These are phyloP conservation scores for Nylanderia fulva DNA, from an alignment of 1,140 invertebrate genomes.

Conservation along the genomic window DNA sequence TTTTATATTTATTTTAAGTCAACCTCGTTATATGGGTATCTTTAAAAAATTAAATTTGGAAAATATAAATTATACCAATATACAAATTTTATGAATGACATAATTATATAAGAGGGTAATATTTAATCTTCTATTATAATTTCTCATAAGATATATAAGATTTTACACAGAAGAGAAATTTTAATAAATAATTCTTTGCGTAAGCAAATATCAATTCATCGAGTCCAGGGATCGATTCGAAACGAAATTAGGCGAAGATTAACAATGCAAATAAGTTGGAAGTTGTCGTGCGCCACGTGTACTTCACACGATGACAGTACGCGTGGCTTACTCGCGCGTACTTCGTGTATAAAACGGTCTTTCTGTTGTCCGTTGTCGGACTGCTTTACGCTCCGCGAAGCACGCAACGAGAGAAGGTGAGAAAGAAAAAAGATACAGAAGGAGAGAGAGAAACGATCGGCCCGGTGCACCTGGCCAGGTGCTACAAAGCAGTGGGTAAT, in stretches of 20 bases:
- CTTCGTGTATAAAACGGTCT: constrained; percentile 32
- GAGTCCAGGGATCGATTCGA: not conserved
- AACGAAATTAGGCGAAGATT: constrained; percentile 33
- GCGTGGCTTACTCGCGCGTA: constrained; percentile 52
- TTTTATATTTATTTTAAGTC: not conserved
- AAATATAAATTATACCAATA: not conserved
- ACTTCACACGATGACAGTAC: constrained; percentile 24
- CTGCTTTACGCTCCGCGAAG: constrained; percentile 69
- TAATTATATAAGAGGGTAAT: not conserved
- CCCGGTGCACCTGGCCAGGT: constrained; percentile 71
- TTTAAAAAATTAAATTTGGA: not conserved
- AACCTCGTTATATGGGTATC: not conserved
- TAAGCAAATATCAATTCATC: not conserved
- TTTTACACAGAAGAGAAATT: not conserved
- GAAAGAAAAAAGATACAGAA: not conserved
- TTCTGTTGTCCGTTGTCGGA: constrained; percentile 57
- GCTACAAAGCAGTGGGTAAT: constrained; percentile 70
- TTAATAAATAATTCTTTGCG: not conserved
- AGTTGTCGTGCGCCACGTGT: constrained; percentile 44
- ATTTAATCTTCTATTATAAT: not conserved
- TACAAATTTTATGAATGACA: not conserved
- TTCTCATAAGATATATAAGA: not conserved
- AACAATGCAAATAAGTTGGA: not conserved
- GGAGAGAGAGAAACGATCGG: constrained; percentile 5
- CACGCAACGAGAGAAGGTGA: constrained; percentile 10